phyloP scores from a whole-genome alignment of 2,797 vertebrate species.

The Poecilia wingei region DNA sequence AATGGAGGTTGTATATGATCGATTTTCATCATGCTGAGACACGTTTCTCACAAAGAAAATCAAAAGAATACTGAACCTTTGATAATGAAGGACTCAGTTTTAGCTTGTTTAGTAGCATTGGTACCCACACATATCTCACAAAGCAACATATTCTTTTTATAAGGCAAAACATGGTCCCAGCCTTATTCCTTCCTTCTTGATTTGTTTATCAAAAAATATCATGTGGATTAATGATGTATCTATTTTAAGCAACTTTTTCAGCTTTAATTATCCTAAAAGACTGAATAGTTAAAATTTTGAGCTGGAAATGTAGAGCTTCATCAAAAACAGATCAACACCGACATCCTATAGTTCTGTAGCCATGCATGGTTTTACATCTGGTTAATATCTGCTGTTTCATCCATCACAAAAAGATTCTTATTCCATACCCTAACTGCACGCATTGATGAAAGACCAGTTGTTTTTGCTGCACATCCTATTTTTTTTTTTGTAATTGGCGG shows the following conservation, averaged over 20 bases:
- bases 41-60: constrained; percentile 64
- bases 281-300: neutral
- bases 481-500: neutral
- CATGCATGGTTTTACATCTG: neutral
- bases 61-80: constrained; percentile 66
- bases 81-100: constrained; percentile 60
- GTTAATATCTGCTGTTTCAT: neutral
- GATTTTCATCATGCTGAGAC: constrained; percentile 59
- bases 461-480: neutral
- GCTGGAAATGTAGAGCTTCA: neutral
- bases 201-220: neutral
- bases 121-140: constrained; percentile 36
- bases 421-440: neutral
- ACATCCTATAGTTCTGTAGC: neutral
- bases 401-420: neutral
- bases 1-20: constrained; percentile 67
- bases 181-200: neutral
- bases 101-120: constrained; percentile 52
- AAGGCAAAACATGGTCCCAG: too few species aligned
- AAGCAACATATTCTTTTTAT: constrained; percentile 28
- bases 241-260: neutral
- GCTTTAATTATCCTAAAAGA: neutral
- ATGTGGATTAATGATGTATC: neutral
- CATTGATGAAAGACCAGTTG: neutral
- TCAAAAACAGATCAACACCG: neutral